phyloP scores from a whole-genome alignment of 1,140 invertebrate species.

The Helicoverpa zea region DNA sequence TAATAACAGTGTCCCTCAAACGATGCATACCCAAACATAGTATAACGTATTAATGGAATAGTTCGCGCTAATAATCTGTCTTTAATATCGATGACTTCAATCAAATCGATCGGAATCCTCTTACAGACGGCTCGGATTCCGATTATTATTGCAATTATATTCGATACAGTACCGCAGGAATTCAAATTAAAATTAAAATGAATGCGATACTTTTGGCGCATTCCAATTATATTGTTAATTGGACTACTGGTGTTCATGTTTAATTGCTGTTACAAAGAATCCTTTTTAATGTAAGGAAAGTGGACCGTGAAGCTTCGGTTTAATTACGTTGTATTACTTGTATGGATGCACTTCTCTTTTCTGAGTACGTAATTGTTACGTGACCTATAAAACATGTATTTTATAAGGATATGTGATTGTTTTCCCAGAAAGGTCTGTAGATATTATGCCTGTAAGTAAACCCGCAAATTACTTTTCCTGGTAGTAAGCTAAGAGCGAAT shows the following conservation, averaged over 20 bases:
- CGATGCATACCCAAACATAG: background rate
- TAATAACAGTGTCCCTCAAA: background rate
- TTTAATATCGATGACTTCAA: background rate
- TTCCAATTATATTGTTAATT: slow-evolving; percentile 37
- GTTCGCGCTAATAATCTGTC: background rate
- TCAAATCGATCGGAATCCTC: background rate
- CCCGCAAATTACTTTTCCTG: too few relatives aligned
- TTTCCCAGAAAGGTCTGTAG: too few relatives aligned
- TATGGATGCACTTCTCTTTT: background rate
- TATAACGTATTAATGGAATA: background rate
- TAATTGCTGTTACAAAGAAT: slow-evolving; percentile 29
- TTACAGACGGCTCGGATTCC: background rate
- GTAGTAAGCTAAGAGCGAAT: too few relatives aligned
- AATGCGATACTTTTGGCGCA: slow-evolving; percentile 25
- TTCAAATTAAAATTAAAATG: slow-evolving; percentile 38
- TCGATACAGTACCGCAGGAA: slow-evolving; percentile 3
- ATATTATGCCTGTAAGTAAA: too few relatives aligned
- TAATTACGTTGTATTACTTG: background rate
- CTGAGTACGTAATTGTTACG: too few relatives aligned
- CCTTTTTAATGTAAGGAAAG: slow-evolving; percentile 29
- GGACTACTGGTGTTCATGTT: slow-evolving; percentile 17
- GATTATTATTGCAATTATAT: slow-evolving; percentile 9
- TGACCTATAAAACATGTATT: too few relatives aligned
- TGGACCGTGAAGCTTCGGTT: background rate
- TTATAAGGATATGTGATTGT: too few relatives aligned